Evolutionary conservation across 2,113 vertebrate species (phyloP), one percentile per base, ranked within the genome.

Genomic region (Thamnaconus septentrionalis): DNA sequence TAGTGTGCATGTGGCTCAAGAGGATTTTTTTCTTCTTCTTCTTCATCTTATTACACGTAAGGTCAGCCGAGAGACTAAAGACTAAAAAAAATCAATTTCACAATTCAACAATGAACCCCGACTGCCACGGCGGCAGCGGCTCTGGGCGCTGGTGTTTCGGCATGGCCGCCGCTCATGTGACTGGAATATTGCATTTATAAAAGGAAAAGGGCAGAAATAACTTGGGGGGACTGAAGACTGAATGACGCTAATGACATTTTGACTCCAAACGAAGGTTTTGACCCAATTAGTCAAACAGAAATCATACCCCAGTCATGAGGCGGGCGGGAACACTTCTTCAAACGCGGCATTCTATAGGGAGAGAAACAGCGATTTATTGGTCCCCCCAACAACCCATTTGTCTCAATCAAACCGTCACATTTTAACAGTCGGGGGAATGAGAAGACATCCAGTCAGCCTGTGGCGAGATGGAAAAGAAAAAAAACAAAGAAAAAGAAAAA

Each of bases 271-370:
- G 44, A 31, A 31, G 18, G 18, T 31, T 31, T 31, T 31, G 18
- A 31, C 18, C 18, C 18, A 31, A 31, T 31, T 31, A 31, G 18
- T 31, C 18, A 45, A 45, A 45, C 44, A 59, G 61, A 72, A 66
- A 71, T 61, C 66, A 50, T 18, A 43, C 51, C 59, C 50, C 44
- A 52, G 62, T 68, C 53, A 74, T 8, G 62, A 71, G 52, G 49
- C 48, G n/a, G 39, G 61, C 44, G 49, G 4, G 41, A 64, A 59
- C 41, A 53, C 8, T 46, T 47, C 4, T 58, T 8, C 12, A 8
- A 54, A 12, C 9, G 10, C 10, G n/a, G 44, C 41, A 41, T 31
- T 31, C 18, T 31, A 31, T 39, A 64, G 56, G 10, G 6, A 53
- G 50, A 63, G 8, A 54, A 58, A 12, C 41, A 41, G 10, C 51